Conservation (phyloP, 2,113 vertebrate genomes). For the Coracopsis vasa region DNA sequence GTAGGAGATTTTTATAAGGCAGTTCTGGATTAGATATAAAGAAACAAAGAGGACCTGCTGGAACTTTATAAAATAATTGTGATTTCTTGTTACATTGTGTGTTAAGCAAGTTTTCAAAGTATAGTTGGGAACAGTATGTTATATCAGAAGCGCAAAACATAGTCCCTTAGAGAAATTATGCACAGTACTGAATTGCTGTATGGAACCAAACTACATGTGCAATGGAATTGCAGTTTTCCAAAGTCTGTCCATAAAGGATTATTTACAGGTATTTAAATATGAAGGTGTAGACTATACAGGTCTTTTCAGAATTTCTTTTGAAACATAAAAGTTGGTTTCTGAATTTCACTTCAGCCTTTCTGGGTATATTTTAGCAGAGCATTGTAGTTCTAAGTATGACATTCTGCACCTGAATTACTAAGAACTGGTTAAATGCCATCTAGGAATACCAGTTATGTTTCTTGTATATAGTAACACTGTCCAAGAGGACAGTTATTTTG, state of each 20-base stretch:
- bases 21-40: neutral
- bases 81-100: neutral
- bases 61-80: neutral
- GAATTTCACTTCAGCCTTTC: neutral
- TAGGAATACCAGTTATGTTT: neutral
- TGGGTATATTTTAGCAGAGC: neutral
- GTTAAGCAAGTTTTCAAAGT: neutral
- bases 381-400: neutral
- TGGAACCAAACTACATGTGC: neutral
- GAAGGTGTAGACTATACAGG: neutral
- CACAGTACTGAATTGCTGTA: neutral
- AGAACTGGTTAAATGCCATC: neutral
- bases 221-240: neutral
- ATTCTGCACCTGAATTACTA: neutral
- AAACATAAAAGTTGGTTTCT: neutral
- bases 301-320: neutral
- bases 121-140: neutral
- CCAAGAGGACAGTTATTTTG: neutral
- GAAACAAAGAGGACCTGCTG: neutral
- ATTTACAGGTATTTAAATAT: neutral
- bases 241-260: neutral
- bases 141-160: neutral
- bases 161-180: neutral
- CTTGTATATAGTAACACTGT: neutral
- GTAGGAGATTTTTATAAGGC: neutral